phyloP scores from a whole-genome alignment of 2,888 invertebrate genomes.

The Lutraria lutraria region DNA sequence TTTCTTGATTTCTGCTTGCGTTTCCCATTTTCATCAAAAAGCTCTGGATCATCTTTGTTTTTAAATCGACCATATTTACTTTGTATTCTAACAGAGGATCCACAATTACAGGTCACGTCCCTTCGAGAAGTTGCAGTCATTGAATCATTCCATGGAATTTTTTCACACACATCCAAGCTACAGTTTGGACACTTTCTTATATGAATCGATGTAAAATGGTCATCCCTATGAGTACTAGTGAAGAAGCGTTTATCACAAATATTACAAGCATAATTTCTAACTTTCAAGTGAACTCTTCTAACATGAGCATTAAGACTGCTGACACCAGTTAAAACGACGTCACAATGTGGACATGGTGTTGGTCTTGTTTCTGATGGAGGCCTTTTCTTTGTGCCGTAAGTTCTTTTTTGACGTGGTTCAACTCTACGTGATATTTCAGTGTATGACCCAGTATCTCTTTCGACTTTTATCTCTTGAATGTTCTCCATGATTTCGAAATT shows the following conservation, averaged over 20 bases:
- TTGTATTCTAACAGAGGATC: constrained; percentile 8
- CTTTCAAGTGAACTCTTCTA: constrained; percentile 36
- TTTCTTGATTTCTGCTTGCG: background rate
- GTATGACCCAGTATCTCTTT: background rate
- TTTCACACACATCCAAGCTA: constrained; percentile 32
- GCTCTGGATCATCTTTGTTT: background rate
- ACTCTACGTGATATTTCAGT: background rate
- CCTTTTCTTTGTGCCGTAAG: background rate
- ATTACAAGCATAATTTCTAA: constrained; percentile 25
- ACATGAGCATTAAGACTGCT: constrained; percentile 42
- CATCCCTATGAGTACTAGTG: constrained; percentile 27
- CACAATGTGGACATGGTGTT: constrained; percentile 38
- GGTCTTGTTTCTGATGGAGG: constrained; percentile 14
- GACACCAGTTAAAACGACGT: constrained; percentile 24
- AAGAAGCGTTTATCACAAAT: constrained; percentile 44
- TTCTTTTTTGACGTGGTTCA: background rate
- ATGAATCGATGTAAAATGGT: constrained; percentile 39
- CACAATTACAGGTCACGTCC: constrained; percentile 38
- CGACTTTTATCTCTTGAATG: constrained; percentile 4
- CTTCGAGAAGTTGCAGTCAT: constrained; percentile 6
- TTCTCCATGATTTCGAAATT: background rate
- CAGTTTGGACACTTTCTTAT: constrained; percentile 34
- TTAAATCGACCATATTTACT: constrained; percentile 35
- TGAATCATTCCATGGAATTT: constrained; percentile 34
- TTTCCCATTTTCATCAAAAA: background rate